Base-by-base conservation (phyloP, 1,140 invertebrate species). In the Zaprionus inermis region DNA sequence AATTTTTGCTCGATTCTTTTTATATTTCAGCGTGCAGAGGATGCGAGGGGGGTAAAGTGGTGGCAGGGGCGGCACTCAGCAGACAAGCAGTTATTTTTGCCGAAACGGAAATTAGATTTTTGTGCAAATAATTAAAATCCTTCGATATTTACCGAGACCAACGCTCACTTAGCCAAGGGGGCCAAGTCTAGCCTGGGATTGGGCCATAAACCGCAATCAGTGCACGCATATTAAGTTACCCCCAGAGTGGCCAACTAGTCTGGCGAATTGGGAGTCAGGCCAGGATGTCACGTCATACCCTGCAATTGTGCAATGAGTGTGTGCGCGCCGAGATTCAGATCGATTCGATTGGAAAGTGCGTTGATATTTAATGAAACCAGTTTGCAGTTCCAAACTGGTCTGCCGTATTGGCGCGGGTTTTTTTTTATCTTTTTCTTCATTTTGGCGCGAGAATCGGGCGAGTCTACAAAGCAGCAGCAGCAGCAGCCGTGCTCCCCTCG, bases 281-380 rank as follows among this genome's bases (percentile, higher is more conserved):
- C 83, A 86, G 83, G 83, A 86, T 89, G 83, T 86, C 83, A 86
- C 83, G 83, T 86, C 77, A 69, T 72, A 68, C 67, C 75, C 77
- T 78, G 69, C 2, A 68, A 68, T 86, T 88, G 83, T 79, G 83
- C 69, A 86, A 86, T 56, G 18, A 64, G 20, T 20, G 44, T 28
- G 24, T 24, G 9, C 12, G 14, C 3, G 36, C 12, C 36, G 36
- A 28, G 24, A 28, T 58, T 52, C 34, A 55, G 52, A 54, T 76
- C 59, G 70, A 4, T 34, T 24, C 6, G 16, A 46, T 46, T 75
- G 56, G 63, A 79, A 79, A 79, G 76, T 79, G 79, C 73, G 76
- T 79, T 58, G 70, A 46, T 59, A 22, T 58, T 68, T 76, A 81
- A 66, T 67, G 61, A 68, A 78, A 78, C 76, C 76, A 57, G 76